Base-by-base conservation (phyloP, 2,888 invertebrate genomes). In the Stenodera caucasica region DNA sequence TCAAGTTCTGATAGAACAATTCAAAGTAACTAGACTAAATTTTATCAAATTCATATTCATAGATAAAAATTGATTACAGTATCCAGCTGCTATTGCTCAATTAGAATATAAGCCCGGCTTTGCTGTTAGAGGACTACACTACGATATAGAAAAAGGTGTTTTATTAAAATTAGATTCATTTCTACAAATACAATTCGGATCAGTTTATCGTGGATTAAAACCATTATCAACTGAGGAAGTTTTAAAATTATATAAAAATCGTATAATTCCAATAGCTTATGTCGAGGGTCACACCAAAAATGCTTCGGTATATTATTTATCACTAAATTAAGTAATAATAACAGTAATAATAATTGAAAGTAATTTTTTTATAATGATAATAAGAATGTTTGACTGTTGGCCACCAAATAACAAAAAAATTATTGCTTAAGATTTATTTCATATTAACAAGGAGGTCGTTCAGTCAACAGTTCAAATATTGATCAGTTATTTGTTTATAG, bases 101-200 rank as follows among this genome's bases (percentile, higher is more conserved):
- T 82, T 97, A 56, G 88, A 93, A 70, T 98, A 96, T 79, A 89
- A 90, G 75, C 93, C 95, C n/a, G 88, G 91, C 67, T 98, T 96
- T 85, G 96, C 97, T 14, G 94, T 98, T 0, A 86, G 98, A 65
- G 98, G 98, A 33, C 85, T 99, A n/a, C 98, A 98, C 81, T 98
- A 96, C 83, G 98, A 99, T 78, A 93, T 97, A 75, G 91, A 94
- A 80, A 95, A 96, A 81, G 96, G 98, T 2, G 82, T 97, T 12
- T 83, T 98, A 23, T 83, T 98, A 71, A 98, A 98, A 80, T 84
- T 98, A 71, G 98, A 98, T 81, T 94, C 96, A 1, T 98, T 97
- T 80, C 86, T 97, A 69, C 96, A 98, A 86, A 96, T 98, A 68
- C 98, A 98, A 80, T 86, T 95, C 77, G 98, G 96, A 51, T 90